phyloP scores from a whole-genome alignment of 2,113 vertebrate genomes.

The Lynx canadensis region DNA sequence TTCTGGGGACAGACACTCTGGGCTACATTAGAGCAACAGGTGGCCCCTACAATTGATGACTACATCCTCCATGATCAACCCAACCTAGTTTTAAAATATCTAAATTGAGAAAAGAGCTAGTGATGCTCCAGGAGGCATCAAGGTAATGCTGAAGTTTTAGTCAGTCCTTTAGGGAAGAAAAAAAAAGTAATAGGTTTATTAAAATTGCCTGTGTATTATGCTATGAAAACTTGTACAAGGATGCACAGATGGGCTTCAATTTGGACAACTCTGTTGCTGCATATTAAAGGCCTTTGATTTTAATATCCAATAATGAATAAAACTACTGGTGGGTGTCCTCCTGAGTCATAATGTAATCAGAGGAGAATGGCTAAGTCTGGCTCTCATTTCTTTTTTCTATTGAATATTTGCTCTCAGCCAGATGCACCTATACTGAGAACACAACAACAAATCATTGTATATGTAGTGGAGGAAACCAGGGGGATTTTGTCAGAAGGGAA shows the following conservation, averaged over 20 bases:
- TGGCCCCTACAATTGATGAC: neutral
- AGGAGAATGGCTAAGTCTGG: constrained; percentile 45
- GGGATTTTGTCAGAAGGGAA: constrained; percentile 60
- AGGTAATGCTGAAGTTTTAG: constrained; percentile 34
- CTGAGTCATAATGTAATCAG: constrained; percentile 73
- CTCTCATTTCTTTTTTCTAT: constrained; percentile 64
- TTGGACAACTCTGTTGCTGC: constrained; percentile 68
- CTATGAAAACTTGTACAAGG: constrained; percentile 61
- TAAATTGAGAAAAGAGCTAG: neutral
- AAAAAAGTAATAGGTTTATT: constrained; percentile 64
- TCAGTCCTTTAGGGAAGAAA: neutral
- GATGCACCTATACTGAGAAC: constrained; percentile 63
- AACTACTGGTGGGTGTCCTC: constrained; percentile 73
- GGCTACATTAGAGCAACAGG: neutral
- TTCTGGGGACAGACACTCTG: neutral
- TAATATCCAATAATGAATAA: constrained; percentile 78
- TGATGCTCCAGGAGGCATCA: neutral
- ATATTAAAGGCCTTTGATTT: constrained; percentile 75
- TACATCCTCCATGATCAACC: too few relatives aligned
- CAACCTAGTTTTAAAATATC: neutral
- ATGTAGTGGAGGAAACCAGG: neutral
- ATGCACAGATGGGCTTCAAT: constrained; percentile 72
- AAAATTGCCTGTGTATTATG: constrained; percentile 62
- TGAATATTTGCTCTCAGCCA: constrained; percentile 70
- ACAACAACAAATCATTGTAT: constrained; percentile 36